Percentiles rank a stretch among this genome's conserved stretches.
Conservation (phyloP, 2,113 vertebrate species). For the Camelus bactrianus region DNA sequence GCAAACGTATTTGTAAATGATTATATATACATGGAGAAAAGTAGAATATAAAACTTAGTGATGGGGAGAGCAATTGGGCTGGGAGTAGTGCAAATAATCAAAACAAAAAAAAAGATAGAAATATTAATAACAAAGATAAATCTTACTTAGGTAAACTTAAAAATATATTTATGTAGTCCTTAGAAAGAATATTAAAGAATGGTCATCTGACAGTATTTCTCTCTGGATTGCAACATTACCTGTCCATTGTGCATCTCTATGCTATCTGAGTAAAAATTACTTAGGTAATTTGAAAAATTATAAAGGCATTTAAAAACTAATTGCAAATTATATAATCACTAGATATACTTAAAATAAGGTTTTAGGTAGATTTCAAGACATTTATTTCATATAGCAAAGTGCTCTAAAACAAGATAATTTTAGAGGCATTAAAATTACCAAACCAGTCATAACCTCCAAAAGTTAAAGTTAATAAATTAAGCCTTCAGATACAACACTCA, state of each 20-base stretch:
- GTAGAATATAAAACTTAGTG: neutral
- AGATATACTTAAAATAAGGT: constrained; percentile 38
- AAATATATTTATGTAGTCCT: neutral
- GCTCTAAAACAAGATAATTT: neutral
- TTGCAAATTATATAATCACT: neutral
- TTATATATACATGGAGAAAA: neutral
- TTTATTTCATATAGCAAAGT: neutral
- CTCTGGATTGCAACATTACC: neutral
- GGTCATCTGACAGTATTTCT: neutral
- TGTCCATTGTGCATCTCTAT: neutral
- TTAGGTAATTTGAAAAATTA: neutral
- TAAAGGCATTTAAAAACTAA: constrained; percentile 5
- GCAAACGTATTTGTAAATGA: neutral
- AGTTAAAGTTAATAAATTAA: constrained; percentile 14
- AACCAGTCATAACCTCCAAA: neutral
- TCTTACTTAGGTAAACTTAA: neutral
- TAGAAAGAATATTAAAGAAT: neutral
- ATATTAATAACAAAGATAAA: neutral
- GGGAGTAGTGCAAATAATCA: neutral
- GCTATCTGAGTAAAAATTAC: neutral
- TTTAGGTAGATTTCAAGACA: neutral
- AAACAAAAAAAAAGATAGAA: neutral
- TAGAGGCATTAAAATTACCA: neutral
- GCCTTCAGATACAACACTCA: neutral
- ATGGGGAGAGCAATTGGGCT: neutral